These are phyloP conservation scores for Channa striata DNA, from an alignment of 2,797 vertebrate genomes.

Conservation along the genomic window DNA sequence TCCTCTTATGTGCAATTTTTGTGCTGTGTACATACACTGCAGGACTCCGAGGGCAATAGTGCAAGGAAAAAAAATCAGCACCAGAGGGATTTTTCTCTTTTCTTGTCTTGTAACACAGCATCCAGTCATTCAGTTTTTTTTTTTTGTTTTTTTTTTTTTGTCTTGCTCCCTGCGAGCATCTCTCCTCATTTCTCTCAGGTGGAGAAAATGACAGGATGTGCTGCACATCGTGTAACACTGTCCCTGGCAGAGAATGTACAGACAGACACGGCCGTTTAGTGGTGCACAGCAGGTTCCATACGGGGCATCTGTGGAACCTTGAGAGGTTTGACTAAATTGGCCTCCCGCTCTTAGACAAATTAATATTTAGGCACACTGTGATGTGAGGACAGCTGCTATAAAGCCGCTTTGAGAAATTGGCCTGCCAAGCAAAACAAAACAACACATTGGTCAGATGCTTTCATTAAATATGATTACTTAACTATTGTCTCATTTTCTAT, in stretches of 20 bases:
- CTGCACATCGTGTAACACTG: conserved; percentile 55
- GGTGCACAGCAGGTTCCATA: conserved; percentile 31
- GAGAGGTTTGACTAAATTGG: conserved; percentile 32
- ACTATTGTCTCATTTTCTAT: conserved; percentile 28
- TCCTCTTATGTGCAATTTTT: conserved; percentile 28
- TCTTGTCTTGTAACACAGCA: conserved; percentile 7
- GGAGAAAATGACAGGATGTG: conserved; percentile 69
- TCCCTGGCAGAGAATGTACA: conserved; percentile 58
- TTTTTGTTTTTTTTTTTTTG: conserved; percentile 41
- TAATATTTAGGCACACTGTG: conserved; percentile 49
- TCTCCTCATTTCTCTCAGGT: conserved; percentile 30
- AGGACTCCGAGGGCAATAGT: conserved; percentile 18
- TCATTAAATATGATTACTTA: conserved; percentile 45
- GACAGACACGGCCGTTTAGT: conserved; percentile 43
- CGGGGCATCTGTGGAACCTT: conserved; percentile 56
- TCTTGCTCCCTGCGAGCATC: conserved; percentile 8
- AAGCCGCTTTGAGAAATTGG: conserved; percentile 42
- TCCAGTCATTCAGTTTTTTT: conserved; percentile 52
- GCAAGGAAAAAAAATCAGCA: conserved; percentile 7
- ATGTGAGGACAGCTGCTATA: conserved; percentile 66
- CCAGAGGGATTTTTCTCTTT: conserved; percentile 4
- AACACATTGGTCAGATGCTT: conserved; percentile 59
- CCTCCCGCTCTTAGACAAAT: conserved; percentile 50
- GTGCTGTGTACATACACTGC: conserved; percentile 19
- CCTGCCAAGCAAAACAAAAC: conserved; percentile 64